Percentiles rank a stretch among this genome's conserved stretches.
These are phyloP conservation scores for Listronotus bonariensis DNA, from an alignment of 1,140 invertebrate species.

Conservation along the genomic window DNA sequence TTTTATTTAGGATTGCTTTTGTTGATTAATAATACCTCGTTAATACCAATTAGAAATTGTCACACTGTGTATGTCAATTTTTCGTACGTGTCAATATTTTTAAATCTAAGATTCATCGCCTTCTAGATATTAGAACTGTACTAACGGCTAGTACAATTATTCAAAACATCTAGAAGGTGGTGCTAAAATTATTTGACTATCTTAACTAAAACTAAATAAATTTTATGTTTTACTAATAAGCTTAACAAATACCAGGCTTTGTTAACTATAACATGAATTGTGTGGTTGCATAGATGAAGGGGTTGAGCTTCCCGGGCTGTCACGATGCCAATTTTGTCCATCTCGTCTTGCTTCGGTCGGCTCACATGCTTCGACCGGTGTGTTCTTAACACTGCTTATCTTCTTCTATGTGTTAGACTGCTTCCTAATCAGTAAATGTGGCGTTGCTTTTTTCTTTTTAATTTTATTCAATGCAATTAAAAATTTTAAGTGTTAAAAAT, in stretches of 20 bases:
- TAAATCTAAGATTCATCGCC: too few species aligned
- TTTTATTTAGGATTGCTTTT: too few species aligned
- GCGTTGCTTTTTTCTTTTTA: too few species aligned
- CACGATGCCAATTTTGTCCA: slow-evolving; percentile 92
- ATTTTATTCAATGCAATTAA: too few species aligned
- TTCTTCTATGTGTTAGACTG: slow-evolving; percentile 26
- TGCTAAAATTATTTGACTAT: too few species aligned
- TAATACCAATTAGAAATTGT: not conserved
- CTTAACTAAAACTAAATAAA: not conserved
- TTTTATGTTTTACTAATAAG: not conserved
- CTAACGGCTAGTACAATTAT: too few species aligned
- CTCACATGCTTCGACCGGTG: slow-evolving; percentile 93
- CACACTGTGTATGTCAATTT: not conserved
- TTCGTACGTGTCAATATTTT: too few species aligned
- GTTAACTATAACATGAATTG: slow-evolving; percentile 3
- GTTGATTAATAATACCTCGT: too few species aligned
- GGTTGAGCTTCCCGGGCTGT: slow-evolving; percentile 91
- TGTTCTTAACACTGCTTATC: slow-evolving; percentile 60
- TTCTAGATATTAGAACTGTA: too few species aligned
- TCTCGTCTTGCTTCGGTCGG: slow-evolving; percentile 90
- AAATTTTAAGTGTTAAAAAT: too few species aligned
- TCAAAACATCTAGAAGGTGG: too few species aligned
- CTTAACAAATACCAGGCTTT: not conserved
- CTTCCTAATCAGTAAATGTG: slow-evolving; percentile 9
- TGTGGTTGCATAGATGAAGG: slow-evolving; percentile 79